A percentile compares a stretch with the other conserved stretches of the same genome.
Conservation (phyloP, 2,113 vertebrate species). For the Cyprinodon variegatus region DNA sequence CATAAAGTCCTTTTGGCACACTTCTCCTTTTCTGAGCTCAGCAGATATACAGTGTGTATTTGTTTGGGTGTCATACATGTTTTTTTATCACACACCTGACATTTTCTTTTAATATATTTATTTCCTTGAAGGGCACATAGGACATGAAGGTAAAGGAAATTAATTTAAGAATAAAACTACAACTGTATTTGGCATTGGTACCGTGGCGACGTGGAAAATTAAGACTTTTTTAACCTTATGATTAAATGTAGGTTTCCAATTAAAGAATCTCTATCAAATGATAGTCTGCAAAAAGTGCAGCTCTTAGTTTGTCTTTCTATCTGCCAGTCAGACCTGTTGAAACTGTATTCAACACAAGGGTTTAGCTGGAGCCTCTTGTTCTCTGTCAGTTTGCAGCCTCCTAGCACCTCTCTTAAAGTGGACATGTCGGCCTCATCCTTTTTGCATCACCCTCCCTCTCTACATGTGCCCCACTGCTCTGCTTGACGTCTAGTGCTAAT, state of each 20-base stretch:
- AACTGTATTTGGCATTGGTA: too few species aligned
- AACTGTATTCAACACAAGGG: neutral
- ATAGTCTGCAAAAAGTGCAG: too few species aligned
- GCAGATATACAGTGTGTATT: too few species aligned
- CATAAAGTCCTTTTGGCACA: too few species aligned
- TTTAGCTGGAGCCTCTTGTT: neutral
- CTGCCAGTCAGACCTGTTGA: neutral
- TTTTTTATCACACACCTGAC: too few species aligned
- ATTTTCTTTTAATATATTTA: too few species aligned
- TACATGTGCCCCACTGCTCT: slow-evolving; percentile 4
- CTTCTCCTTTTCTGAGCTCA: too few species aligned
- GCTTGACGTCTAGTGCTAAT: neutral
- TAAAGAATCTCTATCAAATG: neutral
- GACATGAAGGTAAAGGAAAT: too few species aligned
- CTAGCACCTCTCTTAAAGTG: slow-evolving; percentile 12
- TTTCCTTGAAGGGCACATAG: too few species aligned
- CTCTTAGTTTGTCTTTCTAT: neutral
- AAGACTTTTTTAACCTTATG: neutral
- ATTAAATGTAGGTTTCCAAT: neutral
- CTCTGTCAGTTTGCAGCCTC: slow-evolving; percentile 18
- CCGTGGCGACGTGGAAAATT: too few species aligned
- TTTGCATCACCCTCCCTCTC: slow-evolving; percentile 25
- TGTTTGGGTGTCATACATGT: too few species aligned
- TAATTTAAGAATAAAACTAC: too few species aligned
- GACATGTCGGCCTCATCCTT: slow-evolving; percentile 16